These are phyloP conservation scores for Danio kyathit DNA, from an alignment of 2,797 vertebrate genomes.

Conservation along the genomic window DNA sequence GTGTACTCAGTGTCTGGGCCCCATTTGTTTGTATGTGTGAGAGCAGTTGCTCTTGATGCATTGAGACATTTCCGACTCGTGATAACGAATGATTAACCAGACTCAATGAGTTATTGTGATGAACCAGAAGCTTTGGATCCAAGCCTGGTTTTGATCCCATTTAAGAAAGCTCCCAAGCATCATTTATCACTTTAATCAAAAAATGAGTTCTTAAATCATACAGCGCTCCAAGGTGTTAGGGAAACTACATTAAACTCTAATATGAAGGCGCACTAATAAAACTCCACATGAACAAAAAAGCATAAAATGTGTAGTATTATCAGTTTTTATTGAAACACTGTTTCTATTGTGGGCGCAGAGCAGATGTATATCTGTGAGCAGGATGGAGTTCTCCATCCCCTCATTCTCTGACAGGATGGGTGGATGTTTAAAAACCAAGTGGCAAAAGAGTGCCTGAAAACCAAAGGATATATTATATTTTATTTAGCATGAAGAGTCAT, in stretches of 20 bases:
- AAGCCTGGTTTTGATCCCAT: conserved; percentile 34
- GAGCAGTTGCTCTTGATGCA: conserved; percentile 26
- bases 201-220: conserved; percentile 19
- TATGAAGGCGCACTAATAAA: not conserved
- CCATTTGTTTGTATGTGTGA: conserved; percentile 41
- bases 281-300: not conserved
- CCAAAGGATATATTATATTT: conserved; percentile 29
- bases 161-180: not conserved
- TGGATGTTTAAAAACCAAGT: not conserved
- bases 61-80: conserved; percentile 46
- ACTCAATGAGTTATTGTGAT: conserved; percentile 45
- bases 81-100: conserved; percentile 52
- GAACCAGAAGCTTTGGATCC: conserved; percentile 40
- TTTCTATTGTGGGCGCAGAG: not conserved
- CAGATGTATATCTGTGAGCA: conserved; percentile 41
- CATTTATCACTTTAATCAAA: conserved; percentile 14
- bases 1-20: conserved; percentile 30
- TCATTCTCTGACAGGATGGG: conserved; percentile 39
- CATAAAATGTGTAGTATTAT: too few species aligned
- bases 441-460: conserved; percentile 2
- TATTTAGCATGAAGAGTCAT: not conserved
- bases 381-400: conserved; percentile 16
- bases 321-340: not conserved
- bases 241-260: conserved; percentile 1
- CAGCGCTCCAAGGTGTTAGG: conserved; percentile 1